These are phyloP conservation scores for Campaea margaritaria DNA, from an alignment of 2,888 invertebrate genomes.

Conservation along the genomic window DNA sequence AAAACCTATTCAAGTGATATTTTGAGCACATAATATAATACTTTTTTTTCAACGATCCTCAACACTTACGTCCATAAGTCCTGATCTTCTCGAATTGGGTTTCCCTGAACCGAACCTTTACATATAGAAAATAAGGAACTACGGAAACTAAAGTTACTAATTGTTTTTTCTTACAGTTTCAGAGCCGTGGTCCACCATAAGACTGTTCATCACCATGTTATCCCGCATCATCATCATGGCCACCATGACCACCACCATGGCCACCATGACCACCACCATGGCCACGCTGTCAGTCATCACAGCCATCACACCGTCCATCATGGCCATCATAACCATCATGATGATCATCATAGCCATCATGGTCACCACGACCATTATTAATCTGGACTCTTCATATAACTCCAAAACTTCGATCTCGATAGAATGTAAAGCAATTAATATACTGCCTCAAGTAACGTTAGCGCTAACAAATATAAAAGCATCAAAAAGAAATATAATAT, in stretches of 20 bases:
- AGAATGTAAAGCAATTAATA: conserved; percentile 42
- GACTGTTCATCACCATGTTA: conserved; percentile 61
- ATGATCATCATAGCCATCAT: conserved; percentile 11
- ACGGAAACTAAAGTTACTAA: background rate
- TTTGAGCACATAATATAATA: too few relatives aligned
- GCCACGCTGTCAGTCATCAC: conserved; percentile 27
- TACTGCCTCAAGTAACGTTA: conserved; percentile 49
- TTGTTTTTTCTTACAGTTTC: conserved; percentile 56
- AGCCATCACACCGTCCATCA: conserved; percentile 41
- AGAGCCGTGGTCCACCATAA: conserved; percentile 66
- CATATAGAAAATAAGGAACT: background rate
- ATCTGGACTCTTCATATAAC: conserved; percentile 47
- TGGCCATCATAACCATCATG: conserved; percentile 47
- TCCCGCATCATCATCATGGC: conserved; percentile 49
- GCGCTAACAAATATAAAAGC: conserved; percentile 60
- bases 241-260: conserved; percentile 28
- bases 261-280: conserved; percentile 20
- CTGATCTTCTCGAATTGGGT: too few relatives aligned
- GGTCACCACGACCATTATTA: conserved; percentile 45
- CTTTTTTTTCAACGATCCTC: too few relatives aligned
- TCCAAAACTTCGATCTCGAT: conserved; percentile 53
- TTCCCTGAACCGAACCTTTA: too few relatives aligned
- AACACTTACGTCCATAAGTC: too few relatives aligned
- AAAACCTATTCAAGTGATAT: too few relatives aligned
- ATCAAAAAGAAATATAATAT: conserved; percentile 13